phyloP scores from a whole-genome alignment of 2,888 invertebrate genomes.

The Cerastis rubricosa region DNA sequence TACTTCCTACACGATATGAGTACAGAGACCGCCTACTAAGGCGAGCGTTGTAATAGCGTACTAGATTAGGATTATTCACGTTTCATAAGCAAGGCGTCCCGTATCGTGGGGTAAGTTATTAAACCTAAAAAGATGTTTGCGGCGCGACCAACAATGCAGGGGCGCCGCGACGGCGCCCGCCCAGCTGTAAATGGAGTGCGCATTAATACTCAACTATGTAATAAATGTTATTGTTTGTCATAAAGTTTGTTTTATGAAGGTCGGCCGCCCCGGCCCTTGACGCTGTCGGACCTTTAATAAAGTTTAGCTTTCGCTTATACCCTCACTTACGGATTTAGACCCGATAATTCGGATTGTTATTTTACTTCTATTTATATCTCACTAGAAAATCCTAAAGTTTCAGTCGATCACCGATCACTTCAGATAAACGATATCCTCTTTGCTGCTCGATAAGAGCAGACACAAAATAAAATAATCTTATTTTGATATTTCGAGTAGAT shows the following conservation, averaged over 20 bases:
- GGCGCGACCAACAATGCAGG: slow-evolving; percentile 77
- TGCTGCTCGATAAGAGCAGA: slow-evolving; percentile 72
- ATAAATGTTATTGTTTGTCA: slow-evolving; percentile 90
- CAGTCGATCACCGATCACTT: slow-evolving; percentile 66
- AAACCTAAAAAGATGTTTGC: slow-evolving; percentile 76
- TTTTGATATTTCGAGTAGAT: slow-evolving; percentile 83
- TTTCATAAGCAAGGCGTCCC: slow-evolving; percentile 72
- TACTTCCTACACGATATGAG: slow-evolving; percentile 16
- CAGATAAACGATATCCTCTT: slow-evolving; percentile 71
- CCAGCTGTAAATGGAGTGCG: slow-evolving; percentile 85
- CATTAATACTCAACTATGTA: slow-evolving; percentile 88
- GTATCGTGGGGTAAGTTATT: slow-evolving; percentile 71
- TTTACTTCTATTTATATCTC: slow-evolving; percentile 63
- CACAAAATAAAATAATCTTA: slow-evolving; percentile 80
- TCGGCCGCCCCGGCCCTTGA: slow-evolving; percentile 79
- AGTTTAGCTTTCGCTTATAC: slow-evolving; percentile 80
- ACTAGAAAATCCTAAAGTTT: slow-evolving; percentile 58
- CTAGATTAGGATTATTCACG: slow-evolving; percentile 78
- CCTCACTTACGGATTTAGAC: slow-evolving; percentile 75
- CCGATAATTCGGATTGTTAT: slow-evolving; percentile 75
- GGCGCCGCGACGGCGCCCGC: slow-evolving; percentile 80
- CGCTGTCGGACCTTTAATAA: slow-evolving; percentile 84
- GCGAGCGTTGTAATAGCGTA: slow-evolving; percentile 67
- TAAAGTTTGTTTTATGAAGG: slow-evolving; percentile 89
- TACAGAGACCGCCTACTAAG: slow-evolving; percentile 19